These are phyloP conservation scores for Dryobotodes eremita DNA, from an alignment of 2,888 invertebrate genomes.

Conservation along the genomic window DNA sequence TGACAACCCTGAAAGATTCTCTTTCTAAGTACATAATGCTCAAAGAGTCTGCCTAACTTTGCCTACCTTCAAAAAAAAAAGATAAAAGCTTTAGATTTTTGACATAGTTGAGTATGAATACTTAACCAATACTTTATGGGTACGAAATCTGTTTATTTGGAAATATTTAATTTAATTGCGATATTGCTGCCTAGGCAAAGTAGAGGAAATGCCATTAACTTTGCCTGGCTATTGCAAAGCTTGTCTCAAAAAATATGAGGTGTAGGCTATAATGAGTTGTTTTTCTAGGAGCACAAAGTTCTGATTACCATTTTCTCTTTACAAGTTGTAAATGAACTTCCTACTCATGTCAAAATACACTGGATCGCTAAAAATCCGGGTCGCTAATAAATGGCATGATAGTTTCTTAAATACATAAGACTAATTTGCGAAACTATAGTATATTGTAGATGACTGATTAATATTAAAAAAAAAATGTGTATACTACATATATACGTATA, in stretches of 20 bases:
- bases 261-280: background rate
- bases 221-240: background rate
- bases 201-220: background rate
- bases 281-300: background rate
- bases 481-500: too few species aligned
- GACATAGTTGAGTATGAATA: background rate
- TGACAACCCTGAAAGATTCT: background rate
- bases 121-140: background rate
- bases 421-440: too few species aligned
- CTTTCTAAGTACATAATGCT: background rate
- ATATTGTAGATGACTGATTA: too few species aligned
- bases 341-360: too few species aligned
- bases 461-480: too few species aligned
- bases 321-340: background rate
- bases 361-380: too few species aligned
- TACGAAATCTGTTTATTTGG: background rate
- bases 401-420: too few species aligned
- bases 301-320: conserved; percentile 2
- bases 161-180: background rate
- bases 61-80: background rate
- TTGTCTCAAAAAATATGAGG: background rate
- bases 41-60: background rate
- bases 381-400: background rate
- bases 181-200: background rate
- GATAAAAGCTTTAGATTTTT: background rate